Evolutionary conservation across 2,113 vertebrate species (phyloP).

Genomic region (Nymphicus hollandicus): DNA sequence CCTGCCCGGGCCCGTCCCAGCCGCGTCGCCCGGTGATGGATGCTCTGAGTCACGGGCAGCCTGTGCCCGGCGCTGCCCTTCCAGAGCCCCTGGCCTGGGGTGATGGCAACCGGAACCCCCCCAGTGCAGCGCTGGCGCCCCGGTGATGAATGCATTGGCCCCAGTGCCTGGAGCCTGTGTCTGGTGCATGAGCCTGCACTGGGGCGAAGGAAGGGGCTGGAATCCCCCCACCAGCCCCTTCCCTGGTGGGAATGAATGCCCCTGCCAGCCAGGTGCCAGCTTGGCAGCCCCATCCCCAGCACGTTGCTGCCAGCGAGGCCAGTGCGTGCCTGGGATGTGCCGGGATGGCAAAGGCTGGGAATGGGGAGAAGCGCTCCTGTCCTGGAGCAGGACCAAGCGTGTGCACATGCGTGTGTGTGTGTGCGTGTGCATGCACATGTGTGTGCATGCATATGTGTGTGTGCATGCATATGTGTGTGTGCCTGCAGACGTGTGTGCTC

Average conservation of each 20-base stretch:
- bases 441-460: not conserved
- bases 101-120: fast-evolving
- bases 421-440: not conserved
- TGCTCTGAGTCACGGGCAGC: conserved; percentile 14
- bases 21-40: not conserved
- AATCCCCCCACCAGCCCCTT: not conserved
- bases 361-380: not conserved
- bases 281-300: not conserved
- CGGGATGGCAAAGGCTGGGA: not conserved
- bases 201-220: fast-evolving
- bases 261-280: not conserved
- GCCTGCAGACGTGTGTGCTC: not conserved
- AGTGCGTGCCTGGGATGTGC: fast-evolving
- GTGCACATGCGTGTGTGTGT: not conserved
- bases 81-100: not conserved
- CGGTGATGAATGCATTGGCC: fast-evolving
- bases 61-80: not conserved
- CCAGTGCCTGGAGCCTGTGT: not conserved
- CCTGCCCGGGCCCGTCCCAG: not conserved
- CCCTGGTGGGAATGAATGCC: fast-evolving
- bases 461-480: not conserved
- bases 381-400: not conserved
- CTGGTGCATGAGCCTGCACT: not conserved
- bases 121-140: fast-evolving
- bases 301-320: fast-evolving